Base-by-base conservation (phyloP, 2,113 vertebrate species). In the Chauna torquata region DNA sequence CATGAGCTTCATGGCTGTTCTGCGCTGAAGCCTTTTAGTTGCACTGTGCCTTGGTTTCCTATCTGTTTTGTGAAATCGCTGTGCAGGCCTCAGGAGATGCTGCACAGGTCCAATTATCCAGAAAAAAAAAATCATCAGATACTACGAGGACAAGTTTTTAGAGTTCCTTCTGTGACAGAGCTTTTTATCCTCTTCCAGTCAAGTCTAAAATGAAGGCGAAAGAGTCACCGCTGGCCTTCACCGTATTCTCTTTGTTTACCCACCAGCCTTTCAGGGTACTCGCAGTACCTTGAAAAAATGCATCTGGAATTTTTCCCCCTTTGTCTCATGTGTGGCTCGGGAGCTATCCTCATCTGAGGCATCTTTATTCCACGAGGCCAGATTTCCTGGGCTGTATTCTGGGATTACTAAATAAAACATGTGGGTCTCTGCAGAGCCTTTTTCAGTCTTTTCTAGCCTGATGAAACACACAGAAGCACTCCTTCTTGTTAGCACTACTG, bases 331-430 rank as follows among this genome's bases (percentile, higher is more conserved):
- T 34, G 75, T 62, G 62, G 82, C 55, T 94, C 45, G 32, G 75
- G 65, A 94, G 83, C 82, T 82, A 59, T 80, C 77, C 76, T 92
- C 55, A 69, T 90, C 84, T 61, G 68, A 61, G 1, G 3, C 0
- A 0, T 19, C 82, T 95, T 77, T 80, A 64, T 79, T 92, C 86
- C 66, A 49, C 59, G 78, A 86, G 59, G 32, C 59, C 82, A 78
- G 65, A 79, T 91, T 94, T 96, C 77, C 84, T 82, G 75, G 57
- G 58, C 42, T 74, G n/a, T 65, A 86, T 80, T 84, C 82, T 79
- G 84, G 69, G 86, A 83, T 91, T 91, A 79, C 79, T 77, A 79
- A 86, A 76, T 71, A 86, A 96, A 94, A 83, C 40, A 80, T 20
- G 32, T 2, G 0, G 23, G 44, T 57, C 64, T 69, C 68, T 54